Evolutionary conservation across 2,797 vertebrate species (phyloP).

Genomic region (Pelochelys cantorii): DNA sequence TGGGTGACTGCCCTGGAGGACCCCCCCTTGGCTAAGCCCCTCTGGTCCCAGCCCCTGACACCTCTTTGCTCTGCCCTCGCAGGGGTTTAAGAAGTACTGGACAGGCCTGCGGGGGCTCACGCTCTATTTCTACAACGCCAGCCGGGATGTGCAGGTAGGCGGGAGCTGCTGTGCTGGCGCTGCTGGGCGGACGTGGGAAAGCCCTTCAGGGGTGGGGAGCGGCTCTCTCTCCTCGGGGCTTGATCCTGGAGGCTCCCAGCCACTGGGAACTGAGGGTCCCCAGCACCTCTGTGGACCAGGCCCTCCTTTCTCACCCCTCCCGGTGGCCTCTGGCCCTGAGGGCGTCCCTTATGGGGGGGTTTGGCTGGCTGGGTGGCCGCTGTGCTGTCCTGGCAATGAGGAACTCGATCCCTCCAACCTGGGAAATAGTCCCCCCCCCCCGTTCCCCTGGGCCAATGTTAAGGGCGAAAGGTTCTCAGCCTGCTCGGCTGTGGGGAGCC

Average conservation of each 20-base stretch:
- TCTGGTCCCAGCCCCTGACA: background rate
- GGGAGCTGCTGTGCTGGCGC: too few species aligned
- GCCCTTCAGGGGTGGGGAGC: too few species aligned
- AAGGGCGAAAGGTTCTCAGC: background rate
- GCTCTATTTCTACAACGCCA: conserved; percentile 85
- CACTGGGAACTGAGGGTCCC: background rate
- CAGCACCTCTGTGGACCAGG: background rate
- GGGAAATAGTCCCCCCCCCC: background rate
- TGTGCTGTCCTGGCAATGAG: background rate
- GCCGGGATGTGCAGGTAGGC: conserved; percentile 80
- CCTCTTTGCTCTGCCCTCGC: background rate
- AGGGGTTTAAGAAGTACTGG: conserved; percentile 86
- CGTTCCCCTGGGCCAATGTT: background rate
- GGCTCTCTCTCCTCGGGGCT: background rate
- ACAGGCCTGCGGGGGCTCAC: conserved; percentile 83
- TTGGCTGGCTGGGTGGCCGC: background rate
- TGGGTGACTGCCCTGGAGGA: background rate
- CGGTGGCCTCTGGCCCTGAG: background rate
- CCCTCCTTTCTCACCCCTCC: background rate
- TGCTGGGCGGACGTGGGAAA: background rate
- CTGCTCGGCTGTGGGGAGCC: background rate
- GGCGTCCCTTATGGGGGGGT: background rate
- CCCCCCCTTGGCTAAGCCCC: background rate
- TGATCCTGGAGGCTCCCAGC: background rate
- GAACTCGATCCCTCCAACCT: background rate